Evolutionary conservation across 35 echinoderm and acorn worm genomes (phyloP), one percentile per base, ranked within the genome.

Genomic region (Lytechinus variegatus): DNA sequence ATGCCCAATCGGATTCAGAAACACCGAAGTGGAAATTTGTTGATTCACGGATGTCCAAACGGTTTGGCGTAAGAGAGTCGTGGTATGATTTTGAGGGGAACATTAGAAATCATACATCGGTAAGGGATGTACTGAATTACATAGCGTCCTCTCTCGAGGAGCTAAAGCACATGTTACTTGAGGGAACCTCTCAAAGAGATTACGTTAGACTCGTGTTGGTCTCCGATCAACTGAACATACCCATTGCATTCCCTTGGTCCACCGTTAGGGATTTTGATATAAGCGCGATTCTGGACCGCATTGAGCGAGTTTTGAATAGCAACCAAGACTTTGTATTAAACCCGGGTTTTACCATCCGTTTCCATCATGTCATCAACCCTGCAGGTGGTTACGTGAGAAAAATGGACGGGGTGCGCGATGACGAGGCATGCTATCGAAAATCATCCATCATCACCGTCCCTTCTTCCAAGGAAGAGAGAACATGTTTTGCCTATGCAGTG

Each of bases 61-160:
- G 33, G 33, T 44, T 44, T 44, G 33, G 33, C 33, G 33, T 44
- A 44, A 44, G 33, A 44, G 33, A 44, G 33, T 44, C 33, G 55
- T 89, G 87, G 87, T 89, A 89, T 28, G n/a, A 89, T 14, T 89
- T 89, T 89, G 87, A 29, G 3, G 87, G 87, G 9, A 28, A 89
- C 19, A n/a, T 89, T 44, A 7, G 8, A 10, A 21, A 89, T 89
- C 16, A 14, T 89, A 44, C 87, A 29, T 89, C 87, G 6, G 3
- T 87, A 27, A 87, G 86, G 8, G n/a, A 87, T 87, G 86, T 87
- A 27, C 86, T 87, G 2, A 51, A 19, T 0, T 87, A 87, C 4
- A 92, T 92, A 10, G 52, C 5, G 19, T 92, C 91, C 27, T 92
- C 52, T 55, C 91, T 92, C 91, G 91, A 54, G 9, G 91, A 92